Evolutionary conservation across 2,797 vertebrate genomes (phyloP), one percentile per base, ranked within the genome.

Genomic region (Pterois miles): DNA sequence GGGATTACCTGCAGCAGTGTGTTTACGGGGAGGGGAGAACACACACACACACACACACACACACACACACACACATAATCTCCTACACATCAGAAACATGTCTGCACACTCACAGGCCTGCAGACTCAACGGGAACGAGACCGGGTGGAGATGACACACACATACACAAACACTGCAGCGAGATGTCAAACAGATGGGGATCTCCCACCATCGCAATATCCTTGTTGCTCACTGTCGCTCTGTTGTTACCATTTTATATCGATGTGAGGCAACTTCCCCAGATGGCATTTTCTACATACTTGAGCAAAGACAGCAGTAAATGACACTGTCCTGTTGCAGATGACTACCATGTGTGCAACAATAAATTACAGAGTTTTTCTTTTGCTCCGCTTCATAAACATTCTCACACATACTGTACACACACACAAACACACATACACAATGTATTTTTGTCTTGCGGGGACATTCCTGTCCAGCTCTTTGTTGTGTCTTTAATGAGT

Each of bases 401-500:
- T 91, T 89, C 89, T 90, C 89, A 91, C 91, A 90, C 86, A 75
- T 81, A 87, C 72, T 78, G 80, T 74, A 72, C 74, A 76, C 56
- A 73, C 64, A 65, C 80, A 71, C 36, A 65, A n/a, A n/a, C 67
- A 65, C 60, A 43, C 65, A 60, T 69, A 76, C 73, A 77, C 52
- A 65, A 58, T 81, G 85, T 91, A 90, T 91, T 93, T 91, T 74
- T 56, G 90, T 89, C 88, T 82, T 23, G 64, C 27, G 27, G 81
- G 87, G 82, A 85, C 88, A 92, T 94, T 91, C 89, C 81, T 82
- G 75, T 86, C 78, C 84, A 53, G 83, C 79, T 88, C 87, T 94
- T 93, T 94, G 91, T 94, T 93, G 88, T 93, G 69, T 84, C 80
- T 92, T 88, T 94, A 91, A 95, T 93, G 91, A 86, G 5, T 91